Evolutionary conservation across 1,140 invertebrate genomes (phyloP).

Genomic region (Rhopalosiphum padi): DNA sequence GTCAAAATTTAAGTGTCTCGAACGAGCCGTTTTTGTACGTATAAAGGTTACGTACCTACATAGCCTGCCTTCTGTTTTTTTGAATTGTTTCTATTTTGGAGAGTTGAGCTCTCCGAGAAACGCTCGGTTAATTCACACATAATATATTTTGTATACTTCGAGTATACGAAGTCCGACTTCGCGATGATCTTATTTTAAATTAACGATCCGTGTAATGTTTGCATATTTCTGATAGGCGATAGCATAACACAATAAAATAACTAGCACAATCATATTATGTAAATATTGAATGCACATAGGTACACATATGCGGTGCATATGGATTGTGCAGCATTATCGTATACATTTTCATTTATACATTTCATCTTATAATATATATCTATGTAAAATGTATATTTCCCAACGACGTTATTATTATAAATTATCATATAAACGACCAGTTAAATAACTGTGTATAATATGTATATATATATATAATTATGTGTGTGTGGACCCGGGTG

Average conservation of each 20-base stretch:
- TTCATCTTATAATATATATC: neutral
- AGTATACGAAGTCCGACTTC: neutral
- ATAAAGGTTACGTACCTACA: neutral
- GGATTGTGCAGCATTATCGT: neutral
- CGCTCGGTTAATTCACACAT: neutral
- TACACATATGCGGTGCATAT: neutral
- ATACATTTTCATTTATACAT: neutral
- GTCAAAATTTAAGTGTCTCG: neutral
- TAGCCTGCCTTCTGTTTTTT: neutral
- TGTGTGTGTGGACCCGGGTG: neutral
- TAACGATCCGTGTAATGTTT: neutral
- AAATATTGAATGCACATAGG: neutral
- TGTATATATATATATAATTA: neutral
- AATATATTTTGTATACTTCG: neutral
- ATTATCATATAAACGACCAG: slow-evolving; percentile 11
- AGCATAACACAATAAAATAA: neutral
- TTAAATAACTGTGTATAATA: slow-evolving; percentile 17
- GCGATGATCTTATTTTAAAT: neutral
- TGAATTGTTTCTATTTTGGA: neutral
- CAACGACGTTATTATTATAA: slow-evolving; percentile 9
- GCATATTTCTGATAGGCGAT: neutral
- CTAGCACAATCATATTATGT: neutral
- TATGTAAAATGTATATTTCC: neutral
- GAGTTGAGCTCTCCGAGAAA: neutral
- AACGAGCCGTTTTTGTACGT: neutral